Conservation (phyloP, 2,113 vertebrate species). For the Mandrillus leucophaeus region DNA sequence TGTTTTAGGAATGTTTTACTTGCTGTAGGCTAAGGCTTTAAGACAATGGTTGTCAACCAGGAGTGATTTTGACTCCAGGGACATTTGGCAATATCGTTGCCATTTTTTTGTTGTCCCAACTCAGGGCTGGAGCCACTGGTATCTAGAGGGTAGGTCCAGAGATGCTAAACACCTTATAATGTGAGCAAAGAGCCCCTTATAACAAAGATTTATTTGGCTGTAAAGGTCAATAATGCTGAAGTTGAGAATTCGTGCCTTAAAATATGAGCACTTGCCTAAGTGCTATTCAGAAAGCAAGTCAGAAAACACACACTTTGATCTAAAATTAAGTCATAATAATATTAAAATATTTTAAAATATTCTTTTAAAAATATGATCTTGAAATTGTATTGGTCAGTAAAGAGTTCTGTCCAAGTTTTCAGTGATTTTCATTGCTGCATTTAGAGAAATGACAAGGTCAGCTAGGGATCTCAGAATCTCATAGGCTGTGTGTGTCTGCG, state of each 20-base stretch:
- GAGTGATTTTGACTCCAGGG: background rate
- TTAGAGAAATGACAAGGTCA: background rate
- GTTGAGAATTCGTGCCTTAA: background rate
- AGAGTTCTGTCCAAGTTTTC: background rate
- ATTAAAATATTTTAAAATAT: background rate
- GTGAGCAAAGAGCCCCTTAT: background rate
- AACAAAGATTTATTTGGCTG: background rate
- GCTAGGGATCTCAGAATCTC: background rate
- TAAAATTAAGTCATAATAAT: background rate
- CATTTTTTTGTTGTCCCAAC: background rate
- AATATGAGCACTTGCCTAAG: background rate
- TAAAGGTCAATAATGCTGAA: background rate
- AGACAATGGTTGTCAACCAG: background rate
- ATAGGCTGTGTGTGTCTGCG: background rate
- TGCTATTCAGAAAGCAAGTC: background rate
- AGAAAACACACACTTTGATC: background rate
- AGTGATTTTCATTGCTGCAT: background rate
- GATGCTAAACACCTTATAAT: background rate
- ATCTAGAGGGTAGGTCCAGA: background rate
- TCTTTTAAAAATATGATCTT: slow-evolving; percentile 11
- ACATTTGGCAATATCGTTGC: background rate
- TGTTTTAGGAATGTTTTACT: background rate
- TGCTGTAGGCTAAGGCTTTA: background rate
- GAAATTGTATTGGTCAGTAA: background rate
- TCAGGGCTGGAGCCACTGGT: no score